Base-by-base conservation (phyloP, 2,888 invertebrate species). In the Gerris lacustris region DNA sequence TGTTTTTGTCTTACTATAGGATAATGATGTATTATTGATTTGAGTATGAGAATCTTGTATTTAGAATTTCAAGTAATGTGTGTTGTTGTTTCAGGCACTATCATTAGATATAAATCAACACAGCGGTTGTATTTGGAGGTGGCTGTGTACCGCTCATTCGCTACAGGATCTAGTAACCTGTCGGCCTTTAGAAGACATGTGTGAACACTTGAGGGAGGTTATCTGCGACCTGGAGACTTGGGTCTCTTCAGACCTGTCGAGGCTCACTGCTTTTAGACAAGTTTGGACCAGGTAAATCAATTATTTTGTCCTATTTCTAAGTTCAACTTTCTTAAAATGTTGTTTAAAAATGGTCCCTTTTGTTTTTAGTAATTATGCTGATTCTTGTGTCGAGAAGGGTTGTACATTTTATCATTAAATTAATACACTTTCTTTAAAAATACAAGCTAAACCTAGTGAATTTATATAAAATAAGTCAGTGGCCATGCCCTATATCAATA, bases 91-190 rank as follows among this genome's bases (percentile, higher is more conserved):
- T 63, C 75, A 92, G 81, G 88, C 91, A 0, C 81, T 93, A 45
- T 88, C 88, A 74, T 83, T 88, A 18, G 93, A 94, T 77, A 86
- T 92, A 66, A 87, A 88, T 0, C 87, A 90, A 75, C 93, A 93
- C 79, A 88, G 91, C 73, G 88, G 90, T 0, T 88, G 91, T 78
- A 84, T 92, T 78, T 81, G 87, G 45, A 88, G 92, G 75, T 82
- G 93, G 0, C 82, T 90, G 44, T 86, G 86, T 6, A 86, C 89
- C 66, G 88, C 91, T 1, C 87, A 88, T 76, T 86, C 88, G 75
- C 80, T 93, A 18, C 88, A 90, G 81, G 87, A 87, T 68, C 81
- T 92, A 11, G 87, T 93, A 17, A 84, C 87, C 71, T 91, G 92
- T 75, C 86, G 88, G 43, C 89, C 88, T 70, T 81, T 92, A 62